These are phyloP conservation scores for Meta bourneti DNA, from an alignment of 2,888 invertebrate species.

Conservation along the genomic window DNA sequence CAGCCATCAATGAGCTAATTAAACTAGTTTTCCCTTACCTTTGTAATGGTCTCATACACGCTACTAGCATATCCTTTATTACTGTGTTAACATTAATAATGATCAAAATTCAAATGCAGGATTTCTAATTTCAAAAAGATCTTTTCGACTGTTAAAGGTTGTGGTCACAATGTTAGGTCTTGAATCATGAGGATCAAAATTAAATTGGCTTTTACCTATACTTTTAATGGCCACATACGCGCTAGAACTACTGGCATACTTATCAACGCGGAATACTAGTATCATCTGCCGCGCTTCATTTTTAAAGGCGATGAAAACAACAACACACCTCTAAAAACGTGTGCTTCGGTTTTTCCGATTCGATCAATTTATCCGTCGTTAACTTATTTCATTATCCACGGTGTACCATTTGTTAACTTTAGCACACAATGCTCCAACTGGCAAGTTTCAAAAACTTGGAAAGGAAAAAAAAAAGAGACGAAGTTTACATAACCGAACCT, in stretches of 20 bases:
- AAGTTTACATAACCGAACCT: slow-evolving; percentile 42
- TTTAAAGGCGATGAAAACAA: background rate
- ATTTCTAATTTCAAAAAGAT: too few relatives aligned
- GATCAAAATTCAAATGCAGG: too few relatives aligned
- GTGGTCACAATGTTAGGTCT: too few relatives aligned
- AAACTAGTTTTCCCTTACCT: too few relatives aligned
- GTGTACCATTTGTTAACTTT: background rate
- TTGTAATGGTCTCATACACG: too few relatives aligned
- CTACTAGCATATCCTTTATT: too few relatives aligned
- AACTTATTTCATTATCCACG: background rate
- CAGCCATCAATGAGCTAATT: too few relatives aligned
- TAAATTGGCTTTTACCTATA: too few relatives aligned
- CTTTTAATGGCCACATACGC: background rate
- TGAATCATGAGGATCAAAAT: too few relatives aligned
- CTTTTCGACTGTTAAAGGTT: too few relatives aligned
- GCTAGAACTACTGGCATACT: background rate
- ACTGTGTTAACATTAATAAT: too few relatives aligned
- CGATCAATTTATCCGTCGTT: background rate
- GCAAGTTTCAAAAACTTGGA: background rate
- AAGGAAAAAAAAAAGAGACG: slow-evolving; percentile 24
- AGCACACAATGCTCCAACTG: background rate
- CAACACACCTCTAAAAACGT: background rate
- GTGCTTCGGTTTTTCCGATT: background rate
- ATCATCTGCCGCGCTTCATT: background rate
- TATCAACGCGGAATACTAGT: background rate